Evolutionary conservation across 1,140 invertebrate species (phyloP), one percentile per base, ranked within the genome.

Genomic region (Temnothorax nylanderi): DNA sequence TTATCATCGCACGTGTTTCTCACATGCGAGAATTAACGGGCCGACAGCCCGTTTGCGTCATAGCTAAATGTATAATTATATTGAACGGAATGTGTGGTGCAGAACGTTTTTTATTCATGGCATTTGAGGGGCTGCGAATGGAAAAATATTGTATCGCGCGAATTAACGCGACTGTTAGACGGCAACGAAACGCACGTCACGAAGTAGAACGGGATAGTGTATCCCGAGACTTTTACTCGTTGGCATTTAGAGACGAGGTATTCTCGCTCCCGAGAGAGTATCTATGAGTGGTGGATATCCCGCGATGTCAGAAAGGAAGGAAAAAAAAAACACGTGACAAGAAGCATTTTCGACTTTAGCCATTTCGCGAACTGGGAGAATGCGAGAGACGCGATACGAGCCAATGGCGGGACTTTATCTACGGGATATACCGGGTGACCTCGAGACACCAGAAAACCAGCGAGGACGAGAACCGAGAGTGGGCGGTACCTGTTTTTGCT

Each of bases 341-440:
- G 34, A 77, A 87, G 65, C 76, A 51, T 65, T 69, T 60, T 80
- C 37, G 84, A 80, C 13, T 13, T 34, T 47, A 49, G 51, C 5
- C 44, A 18, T 75, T 87, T 80, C 18, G 37, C 58, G 44, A 60
- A 49, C 5, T n/a, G 41, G 13, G 26, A 78, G 62, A 72, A 72
- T 18, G n/a, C 62, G 32, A 82, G 32, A 82, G 44, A 56, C 72
- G 21, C 65, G 74, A 74, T 41, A 64, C 51, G 58, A 81, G 72
- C 77, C 75, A 84, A 41, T 67, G 62, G 74, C 32, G 32, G 34
- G 18, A 86, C 49, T 81, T 91, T 86, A 56, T 54, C 87, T 58
- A 77, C 85, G 80, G 80, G 81, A 88, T 89, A 91, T 90, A 92
- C 90, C 89, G 87, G 90, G 90, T 92, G 92, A 92, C 92, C 92